A percentile compares a stretch with the other conserved stretches of the same genome.
Conservation (phyloP, 2,113 vertebrate genomes). For the Puma concolor region DNA sequence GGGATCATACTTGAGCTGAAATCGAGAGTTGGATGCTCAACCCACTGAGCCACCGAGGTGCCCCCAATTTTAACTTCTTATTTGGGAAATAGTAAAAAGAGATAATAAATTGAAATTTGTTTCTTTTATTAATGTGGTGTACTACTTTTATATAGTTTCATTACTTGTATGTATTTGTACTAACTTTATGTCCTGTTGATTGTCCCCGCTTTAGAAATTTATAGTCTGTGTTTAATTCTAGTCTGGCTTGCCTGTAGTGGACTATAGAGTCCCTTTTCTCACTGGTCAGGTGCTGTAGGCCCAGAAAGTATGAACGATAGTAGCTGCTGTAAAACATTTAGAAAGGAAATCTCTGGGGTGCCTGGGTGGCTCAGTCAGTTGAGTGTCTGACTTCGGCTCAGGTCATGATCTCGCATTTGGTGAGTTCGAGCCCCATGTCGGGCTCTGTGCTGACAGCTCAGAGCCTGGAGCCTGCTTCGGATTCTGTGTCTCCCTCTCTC, state of each 20-base stretch:
- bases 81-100: slow-evolving; percentile 1
- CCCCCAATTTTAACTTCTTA: neutral
- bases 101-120: neutral
- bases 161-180: neutral
- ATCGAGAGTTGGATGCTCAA: no score
- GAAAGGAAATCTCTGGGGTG: neutral
- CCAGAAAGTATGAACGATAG: neutral
- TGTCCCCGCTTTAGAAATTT: neutral
- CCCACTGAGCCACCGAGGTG: no score
- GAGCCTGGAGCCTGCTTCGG: no score
- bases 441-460: no score
- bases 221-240: neutral
- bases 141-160: neutral
- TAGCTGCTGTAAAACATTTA: neutral
- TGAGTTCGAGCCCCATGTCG: fast-evolving
- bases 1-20: no score
- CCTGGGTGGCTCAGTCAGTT: no score
- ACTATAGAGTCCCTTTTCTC: neutral
- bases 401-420: no score
- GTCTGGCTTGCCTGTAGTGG: neutral
- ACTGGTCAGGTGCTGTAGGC: neutral
- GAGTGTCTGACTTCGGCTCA: no score
- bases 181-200: neutral
- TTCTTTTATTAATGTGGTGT: neutral
- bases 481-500: no score